These are phyloP conservation scores for Lagopus muta DNA, from an alignment of 2,113 vertebrate species.

Conservation along the genomic window DNA sequence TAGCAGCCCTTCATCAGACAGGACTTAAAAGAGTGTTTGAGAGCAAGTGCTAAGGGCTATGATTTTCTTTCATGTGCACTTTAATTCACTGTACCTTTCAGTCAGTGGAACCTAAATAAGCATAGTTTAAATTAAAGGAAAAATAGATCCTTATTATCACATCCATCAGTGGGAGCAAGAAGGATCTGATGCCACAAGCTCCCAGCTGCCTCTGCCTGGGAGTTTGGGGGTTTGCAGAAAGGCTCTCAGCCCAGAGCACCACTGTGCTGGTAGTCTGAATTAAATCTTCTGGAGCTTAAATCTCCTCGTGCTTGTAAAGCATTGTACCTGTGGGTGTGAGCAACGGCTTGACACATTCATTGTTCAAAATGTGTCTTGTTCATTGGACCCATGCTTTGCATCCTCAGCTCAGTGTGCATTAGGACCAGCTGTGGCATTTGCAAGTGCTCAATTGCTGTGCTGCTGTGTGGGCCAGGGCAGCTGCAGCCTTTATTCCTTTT, in stretches of 20 bases:
- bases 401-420: rapidly evolving
- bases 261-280: not conserved
- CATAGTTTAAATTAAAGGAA: conserved; percentile 54
- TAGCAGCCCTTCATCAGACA: conserved; percentile 20
- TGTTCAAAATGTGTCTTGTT: rapidly evolving
- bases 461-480: not conserved
- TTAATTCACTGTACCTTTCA: conserved; percentile 64
- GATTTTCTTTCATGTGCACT: conserved; percentile 59
- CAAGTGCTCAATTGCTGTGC: rapidly evolving
- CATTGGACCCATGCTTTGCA: rapidly evolving
- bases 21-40: conserved; percentile 29
- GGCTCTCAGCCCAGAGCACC: not conserved
- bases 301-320: not conserved
- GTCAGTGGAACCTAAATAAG: conserved; percentile 32
- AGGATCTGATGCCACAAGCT: not conserved
- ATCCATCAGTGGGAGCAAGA: not conserved
- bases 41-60: conserved; percentile 46
- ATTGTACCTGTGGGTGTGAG: rapidly evolving
- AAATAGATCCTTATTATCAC: conserved; percentile 22
- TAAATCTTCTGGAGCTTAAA: not conserved
- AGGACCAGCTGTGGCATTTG: rapidly evolving
- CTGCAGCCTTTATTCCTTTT: rapidly evolving
- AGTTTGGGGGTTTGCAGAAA: not conserved
- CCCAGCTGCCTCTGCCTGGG: not conserved
- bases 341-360: not conserved